Conservation (phyloP, 2,888 invertebrate species). For the Cylloceria caligata region DNA sequence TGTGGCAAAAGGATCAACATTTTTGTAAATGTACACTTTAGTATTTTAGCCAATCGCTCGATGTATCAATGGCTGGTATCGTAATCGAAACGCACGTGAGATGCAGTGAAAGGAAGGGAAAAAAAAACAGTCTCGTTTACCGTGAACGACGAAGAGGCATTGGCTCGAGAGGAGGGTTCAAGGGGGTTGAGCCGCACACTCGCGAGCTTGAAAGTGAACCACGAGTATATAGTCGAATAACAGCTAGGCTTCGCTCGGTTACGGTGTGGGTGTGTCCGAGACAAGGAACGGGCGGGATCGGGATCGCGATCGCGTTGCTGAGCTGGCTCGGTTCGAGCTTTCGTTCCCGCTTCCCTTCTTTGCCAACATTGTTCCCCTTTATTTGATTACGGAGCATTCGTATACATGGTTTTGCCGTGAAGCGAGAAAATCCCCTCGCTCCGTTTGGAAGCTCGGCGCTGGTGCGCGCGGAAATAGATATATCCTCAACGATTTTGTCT, state of each 20-base stretch:
- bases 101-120: not conserved
- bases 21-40: not conserved
- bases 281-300: slow-evolving; percentile 85
- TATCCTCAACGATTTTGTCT: slow-evolving; percentile 25
- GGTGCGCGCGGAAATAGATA: slow-evolving; percentile 7
- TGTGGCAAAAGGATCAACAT: not conserved
- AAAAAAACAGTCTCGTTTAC: slow-evolving; percentile 6
- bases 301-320: slow-evolving; percentile 83
- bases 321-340: slow-evolving; percentile 76
- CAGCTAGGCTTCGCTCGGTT: slow-evolving; percentile 73
- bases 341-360: slow-evolving; percentile 56
- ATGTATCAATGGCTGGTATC: slow-evolving; percentile 19
- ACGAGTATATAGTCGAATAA: slow-evolving; percentile 71
- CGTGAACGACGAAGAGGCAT: slow-evolving; percentile 12
- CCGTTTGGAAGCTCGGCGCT: not conserved
- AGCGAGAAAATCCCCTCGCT: slow-evolving; percentile 52
- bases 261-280: slow-evolving; percentile 84
- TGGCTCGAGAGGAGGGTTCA: not conserved
- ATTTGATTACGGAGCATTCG: slow-evolving; percentile 84
- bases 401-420: slow-evolving; percentile 81
- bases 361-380: slow-evolving; percentile 83
- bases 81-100: slow-evolving; percentile 7
- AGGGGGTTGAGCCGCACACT: slow-evolving; percentile 16
- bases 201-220: slow-evolving; percentile 9
- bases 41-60: not conserved